Conservation (phyloP, 2,797 vertebrate species). For the Simalia tracyae region DNA sequence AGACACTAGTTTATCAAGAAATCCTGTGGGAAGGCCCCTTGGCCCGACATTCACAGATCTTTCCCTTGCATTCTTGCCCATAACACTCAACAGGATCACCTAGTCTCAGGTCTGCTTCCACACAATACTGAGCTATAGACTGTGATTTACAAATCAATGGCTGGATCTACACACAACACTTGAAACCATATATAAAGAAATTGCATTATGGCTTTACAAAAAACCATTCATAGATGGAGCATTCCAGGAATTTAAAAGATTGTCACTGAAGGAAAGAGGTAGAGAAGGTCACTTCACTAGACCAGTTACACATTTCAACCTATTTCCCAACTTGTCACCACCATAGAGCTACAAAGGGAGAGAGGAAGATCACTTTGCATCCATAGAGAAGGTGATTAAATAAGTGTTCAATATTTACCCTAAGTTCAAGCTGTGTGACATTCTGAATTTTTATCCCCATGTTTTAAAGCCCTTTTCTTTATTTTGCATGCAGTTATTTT, state of each 20-base stretch:
- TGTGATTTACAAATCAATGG: too few species aligned
- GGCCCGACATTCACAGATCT: not conserved
- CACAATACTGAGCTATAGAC: not conserved
- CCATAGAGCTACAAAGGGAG: not conserved
- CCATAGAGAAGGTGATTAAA: not conserved
- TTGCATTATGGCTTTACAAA: too few species aligned
- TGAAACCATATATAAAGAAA: too few species aligned
- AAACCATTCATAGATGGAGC: too few species aligned
- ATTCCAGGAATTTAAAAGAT: not conserved
- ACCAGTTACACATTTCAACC: not conserved
- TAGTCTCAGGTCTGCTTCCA: not conserved
- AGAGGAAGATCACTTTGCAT: not conserved
- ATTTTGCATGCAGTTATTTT: not conserved
- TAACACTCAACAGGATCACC: too few species aligned
- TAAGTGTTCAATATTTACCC: not conserved
- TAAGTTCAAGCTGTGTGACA: not conserved
- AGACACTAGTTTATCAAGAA: not conserved
- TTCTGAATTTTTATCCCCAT: not conserved
- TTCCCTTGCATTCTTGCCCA: not conserved
- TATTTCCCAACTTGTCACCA: not conserved
- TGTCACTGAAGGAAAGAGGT: not conserved
- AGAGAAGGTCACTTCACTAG: not conserved
- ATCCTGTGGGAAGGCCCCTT: not conserved
- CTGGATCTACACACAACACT: too few species aligned
- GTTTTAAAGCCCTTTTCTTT: not conserved